Evolutionary conservation across 2,797 vertebrate genomes (phyloP).

Genomic region (Carcharodon carcharias): DNA sequence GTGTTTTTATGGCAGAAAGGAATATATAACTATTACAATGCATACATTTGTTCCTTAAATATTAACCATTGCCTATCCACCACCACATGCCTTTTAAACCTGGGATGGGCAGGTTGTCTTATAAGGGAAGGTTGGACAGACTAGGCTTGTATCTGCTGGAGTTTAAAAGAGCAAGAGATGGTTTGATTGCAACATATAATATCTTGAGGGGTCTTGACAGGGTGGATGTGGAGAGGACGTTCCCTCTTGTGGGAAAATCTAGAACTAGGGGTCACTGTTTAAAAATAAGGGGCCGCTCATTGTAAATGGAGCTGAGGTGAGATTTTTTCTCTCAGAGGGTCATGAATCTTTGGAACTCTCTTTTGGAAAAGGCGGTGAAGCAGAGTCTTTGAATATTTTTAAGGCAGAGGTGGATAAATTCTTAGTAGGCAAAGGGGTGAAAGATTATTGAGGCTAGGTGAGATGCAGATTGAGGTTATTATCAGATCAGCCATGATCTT

Average conservation of each 20-base stretch:
- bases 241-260: background rate
- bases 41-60: no score
- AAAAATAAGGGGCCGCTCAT: background rate
- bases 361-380: background rate
- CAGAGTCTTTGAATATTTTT: background rate
- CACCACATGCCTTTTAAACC: no score
- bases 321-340: background rate
- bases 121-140: background rate
- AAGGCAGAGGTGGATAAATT: no score
- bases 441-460: no score
- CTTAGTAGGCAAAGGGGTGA: no score
- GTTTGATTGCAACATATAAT: background rate
- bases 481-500: no score
- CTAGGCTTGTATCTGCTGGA: background rate
- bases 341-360: background rate
- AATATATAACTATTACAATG: no score
- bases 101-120: background rate
- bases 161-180: background rate
- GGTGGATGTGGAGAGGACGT: background rate
- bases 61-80: no score
- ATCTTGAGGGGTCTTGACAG: background rate
- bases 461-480: no score
- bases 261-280: background rate
- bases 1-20: no score
- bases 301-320: background rate